Evolutionary conservation across 2,797 vertebrate species (phyloP), one percentile per base, ranked within the genome.

Genomic region (Gorsachius magnificus): DNA sequence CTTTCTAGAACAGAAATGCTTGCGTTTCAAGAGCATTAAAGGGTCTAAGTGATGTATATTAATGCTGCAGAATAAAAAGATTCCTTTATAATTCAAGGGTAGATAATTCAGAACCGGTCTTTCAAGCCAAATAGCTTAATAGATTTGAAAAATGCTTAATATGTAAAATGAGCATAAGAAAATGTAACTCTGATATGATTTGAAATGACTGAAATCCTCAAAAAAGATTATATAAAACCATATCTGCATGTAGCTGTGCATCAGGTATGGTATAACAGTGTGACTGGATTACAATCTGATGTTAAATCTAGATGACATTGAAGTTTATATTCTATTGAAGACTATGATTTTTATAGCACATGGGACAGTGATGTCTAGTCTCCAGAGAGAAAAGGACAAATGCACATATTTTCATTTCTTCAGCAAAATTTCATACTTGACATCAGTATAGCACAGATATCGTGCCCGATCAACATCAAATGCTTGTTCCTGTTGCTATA

Each of bases 371-470:
- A 69, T 58, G 35, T 79, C 35, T 89, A 11, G 33, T 90, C 41
- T 89, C 16, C 28, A 53, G 43, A 43, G 16, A 35, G 8, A 75
- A 93, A 94, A 94, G 26, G 41, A 89, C 61, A 92, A 87, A 68
- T 58, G 21, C 35, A 56, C 21, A 14, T 41, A 63, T 43, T 95
- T 86, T 57, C 57, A 63, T 63, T 89, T 76, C 36, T 82, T 83
- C 80, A 75, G 54, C 53, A 94, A 53, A 71, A 87, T 71, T 82
- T 92, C 36, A 63, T 89, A 89, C 68, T 90, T 93, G 66, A 83
- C 51, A 79, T 71, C 19, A 84, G 26, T 92, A 90, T 60, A 71
- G 41, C 72, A 71, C 65, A 94, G 29, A 61, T 72, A 94, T 90
- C 72, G 88, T n/a, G 15, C 36, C 33, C 17, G 65, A 29, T 96